phyloP scores from a whole-genome alignment of 2,888 invertebrate species.

The Volucella inanis region DNA sequence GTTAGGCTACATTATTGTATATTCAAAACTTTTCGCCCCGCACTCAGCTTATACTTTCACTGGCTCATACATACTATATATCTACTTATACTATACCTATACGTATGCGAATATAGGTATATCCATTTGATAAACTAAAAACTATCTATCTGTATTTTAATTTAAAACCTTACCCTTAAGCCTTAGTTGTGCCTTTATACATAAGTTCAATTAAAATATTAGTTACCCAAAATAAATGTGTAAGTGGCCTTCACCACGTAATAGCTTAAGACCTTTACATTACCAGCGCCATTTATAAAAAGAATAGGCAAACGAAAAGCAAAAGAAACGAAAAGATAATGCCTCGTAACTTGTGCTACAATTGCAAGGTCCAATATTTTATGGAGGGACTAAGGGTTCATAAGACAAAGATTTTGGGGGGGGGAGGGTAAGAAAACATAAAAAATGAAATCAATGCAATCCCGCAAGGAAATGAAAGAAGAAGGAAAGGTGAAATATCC shows the following conservation, averaged over 20 bases:
- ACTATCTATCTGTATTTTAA: too few species aligned
- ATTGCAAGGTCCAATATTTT: slow-evolving; percentile 60
- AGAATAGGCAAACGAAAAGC: slow-evolving; percentile 3
- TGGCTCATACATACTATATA: too few species aligned
- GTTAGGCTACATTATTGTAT: too few species aligned
- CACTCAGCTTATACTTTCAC: too few species aligned
- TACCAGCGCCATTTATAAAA: slow-evolving; percentile 18
- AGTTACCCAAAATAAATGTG: slow-evolving; percentile 9
- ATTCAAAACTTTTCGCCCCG: too few species aligned
- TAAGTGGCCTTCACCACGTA: neutral
- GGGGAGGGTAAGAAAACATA: slow-evolving; percentile 37
- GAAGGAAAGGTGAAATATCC: slow-evolving; percentile 55
- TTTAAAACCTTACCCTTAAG: too few species aligned
- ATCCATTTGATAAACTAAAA: too few species aligned
- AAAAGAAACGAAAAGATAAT: slow-evolving; percentile 39
- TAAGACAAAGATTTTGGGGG: slow-evolving; percentile 55
- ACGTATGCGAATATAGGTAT: too few species aligned
- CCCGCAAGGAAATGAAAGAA: slow-evolving; percentile 42
- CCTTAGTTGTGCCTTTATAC: too few species aligned
- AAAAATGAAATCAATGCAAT: slow-evolving; percentile 61
- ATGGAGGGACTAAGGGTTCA: slow-evolving; percentile 56
- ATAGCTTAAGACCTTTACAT: slow-evolving; percentile 28
- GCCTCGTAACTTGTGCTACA: slow-evolving; percentile 57
- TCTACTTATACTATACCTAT: too few species aligned
- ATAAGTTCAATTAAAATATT: slow-evolving; percentile 27